Conservation (phyloP, 2,888 invertebrate species). For the Drosophila villosipedis region DNA sequence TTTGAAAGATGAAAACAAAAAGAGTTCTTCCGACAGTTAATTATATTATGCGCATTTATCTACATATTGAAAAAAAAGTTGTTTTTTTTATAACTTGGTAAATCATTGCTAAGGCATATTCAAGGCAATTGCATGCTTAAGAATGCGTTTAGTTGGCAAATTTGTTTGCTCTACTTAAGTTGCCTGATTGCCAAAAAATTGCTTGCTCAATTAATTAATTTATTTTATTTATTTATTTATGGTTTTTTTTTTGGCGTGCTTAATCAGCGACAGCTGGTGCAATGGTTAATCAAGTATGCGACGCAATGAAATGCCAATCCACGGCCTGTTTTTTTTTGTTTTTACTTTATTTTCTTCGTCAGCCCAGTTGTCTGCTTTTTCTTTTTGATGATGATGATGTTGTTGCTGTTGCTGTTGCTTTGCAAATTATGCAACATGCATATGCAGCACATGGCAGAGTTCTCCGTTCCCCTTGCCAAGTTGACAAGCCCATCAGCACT, state of each 20-base stretch:
- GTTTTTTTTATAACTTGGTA: neutral
- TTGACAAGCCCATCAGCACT: constrained; percentile 5
- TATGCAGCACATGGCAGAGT: constrained; percentile 20
- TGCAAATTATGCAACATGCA: constrained; percentile 72
- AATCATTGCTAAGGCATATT: too few relatives aligned
- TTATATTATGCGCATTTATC: neutral
- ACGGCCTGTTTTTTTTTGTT: constrained; percentile 10
- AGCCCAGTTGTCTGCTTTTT: constrained; percentile 1
- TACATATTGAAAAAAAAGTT: neutral
- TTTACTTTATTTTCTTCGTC: neutral
- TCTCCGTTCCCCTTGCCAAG: neutral
- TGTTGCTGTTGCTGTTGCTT: constrained; percentile 10
- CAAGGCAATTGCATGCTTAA: too few relatives aligned
- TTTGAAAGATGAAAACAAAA: too few relatives aligned
- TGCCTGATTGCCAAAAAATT: constrained; percentile 44
- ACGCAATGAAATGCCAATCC: constrained; percentile 72
- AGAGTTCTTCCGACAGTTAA: fast-evolving
- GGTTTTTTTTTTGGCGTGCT: neutral
- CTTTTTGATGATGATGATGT: constrained; percentile 1
- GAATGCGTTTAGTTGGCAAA: neutral
- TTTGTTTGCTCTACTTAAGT: neutral
- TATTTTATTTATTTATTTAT: neutral
- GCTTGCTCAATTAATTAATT: constrained; percentile 66
- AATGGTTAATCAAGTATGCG: constrained; percentile 71
- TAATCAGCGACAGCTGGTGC: constrained; percentile 62